A percentile compares a stretch with the other conserved stretches of the same genome.
phyloP scores from a whole-genome alignment of 1,140 invertebrate genomes.

The Spodoptera frugiperda region DNA sequence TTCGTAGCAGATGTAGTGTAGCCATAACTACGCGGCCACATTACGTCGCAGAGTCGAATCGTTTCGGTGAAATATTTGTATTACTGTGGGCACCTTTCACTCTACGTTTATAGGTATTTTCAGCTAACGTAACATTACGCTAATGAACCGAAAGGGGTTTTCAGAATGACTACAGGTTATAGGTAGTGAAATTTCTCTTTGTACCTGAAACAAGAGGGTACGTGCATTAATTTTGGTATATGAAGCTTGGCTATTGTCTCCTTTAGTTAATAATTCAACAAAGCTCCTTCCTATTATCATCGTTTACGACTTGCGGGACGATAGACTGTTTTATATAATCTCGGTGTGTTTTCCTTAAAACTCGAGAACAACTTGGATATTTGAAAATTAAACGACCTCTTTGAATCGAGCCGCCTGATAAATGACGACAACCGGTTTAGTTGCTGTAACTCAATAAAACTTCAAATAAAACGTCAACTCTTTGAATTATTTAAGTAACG shows the following conservation, averaged over 20 bases:
- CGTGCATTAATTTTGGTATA: not conserved
- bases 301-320: not conserved
- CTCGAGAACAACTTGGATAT: conserved; percentile 24
- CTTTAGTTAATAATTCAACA: conserved; percentile 3
- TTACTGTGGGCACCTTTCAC: conserved; percentile 27
- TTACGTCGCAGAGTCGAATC: conserved; percentile 16
- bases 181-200: too few species aligned
- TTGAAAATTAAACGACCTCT: conserved; percentile 26
- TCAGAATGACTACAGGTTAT: not conserved
- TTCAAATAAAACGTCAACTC: conserved; percentile 35
- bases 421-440: conserved; percentile 31
- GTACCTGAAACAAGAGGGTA: conserved; percentile 5
- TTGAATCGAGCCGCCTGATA: conserved; percentile 9
- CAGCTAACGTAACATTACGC: conserved; percentile 23
- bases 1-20: conserved; percentile 35
- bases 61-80: conserved; percentile 37
- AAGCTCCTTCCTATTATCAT: not conserved
- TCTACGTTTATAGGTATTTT: conserved; percentile 32
- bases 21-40: conserved; percentile 25
- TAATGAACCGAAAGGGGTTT: conserved; percentile 22
- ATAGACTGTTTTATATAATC: not conserved
- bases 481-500: conserved; percentile 36
- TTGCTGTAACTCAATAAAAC: conserved; percentile 34
- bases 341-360: conserved; percentile 4
- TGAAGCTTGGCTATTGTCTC: not conserved